Evolutionary conservation across 1,140 invertebrate genomes (phyloP).

Genomic region (Babylonia areolata): DNA sequence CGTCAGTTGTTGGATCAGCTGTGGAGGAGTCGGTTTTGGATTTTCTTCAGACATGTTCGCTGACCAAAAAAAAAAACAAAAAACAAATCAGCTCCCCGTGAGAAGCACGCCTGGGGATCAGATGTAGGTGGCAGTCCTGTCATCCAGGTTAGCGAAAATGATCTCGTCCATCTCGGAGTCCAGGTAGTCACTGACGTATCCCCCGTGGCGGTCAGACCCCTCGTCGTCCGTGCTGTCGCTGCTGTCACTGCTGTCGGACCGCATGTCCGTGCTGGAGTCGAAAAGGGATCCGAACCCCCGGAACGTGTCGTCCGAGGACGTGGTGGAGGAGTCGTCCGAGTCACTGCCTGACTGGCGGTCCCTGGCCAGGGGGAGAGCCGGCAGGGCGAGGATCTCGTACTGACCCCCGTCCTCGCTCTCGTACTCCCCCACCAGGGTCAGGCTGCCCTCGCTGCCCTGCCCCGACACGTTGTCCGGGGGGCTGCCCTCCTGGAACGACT

Average conservation of each 20-base stretch:
- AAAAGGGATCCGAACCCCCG: conserved; percentile 14
- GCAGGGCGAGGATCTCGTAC: conserved; percentile 45
- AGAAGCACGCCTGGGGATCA: background rate
- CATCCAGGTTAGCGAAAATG: conserved; percentile 8
- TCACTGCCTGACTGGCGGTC: background rate
- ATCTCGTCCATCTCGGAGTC: conserved; percentile 26
- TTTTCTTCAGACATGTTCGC: background rate
- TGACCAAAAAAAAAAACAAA: background rate
- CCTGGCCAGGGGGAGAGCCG: background rate
- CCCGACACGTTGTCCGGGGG: background rate
- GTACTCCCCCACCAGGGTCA: conserved; percentile 35
- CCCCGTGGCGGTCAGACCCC: background rate
- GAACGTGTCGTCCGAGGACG: background rate
- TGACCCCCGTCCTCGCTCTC: conserved; percentile 49
- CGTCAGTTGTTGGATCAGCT: background rate
- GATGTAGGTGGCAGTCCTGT: background rate
- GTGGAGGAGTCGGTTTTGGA: background rate
- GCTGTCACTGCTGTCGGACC: background rate
- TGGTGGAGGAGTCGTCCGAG: conserved; percentile 22
- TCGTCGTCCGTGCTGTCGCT: conserved; percentile 23
- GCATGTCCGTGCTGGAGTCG: background rate
- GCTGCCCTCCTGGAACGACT: background rate
- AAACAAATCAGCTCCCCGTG: background rate
- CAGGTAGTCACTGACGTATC: conserved; percentile 10
- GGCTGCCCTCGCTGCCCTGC: background rate